Percentiles rank a stretch among this genome's conserved stretches.
phyloP scores from a whole-genome alignment of 2,888 invertebrate species.

The Conistra vaccinii region DNA sequence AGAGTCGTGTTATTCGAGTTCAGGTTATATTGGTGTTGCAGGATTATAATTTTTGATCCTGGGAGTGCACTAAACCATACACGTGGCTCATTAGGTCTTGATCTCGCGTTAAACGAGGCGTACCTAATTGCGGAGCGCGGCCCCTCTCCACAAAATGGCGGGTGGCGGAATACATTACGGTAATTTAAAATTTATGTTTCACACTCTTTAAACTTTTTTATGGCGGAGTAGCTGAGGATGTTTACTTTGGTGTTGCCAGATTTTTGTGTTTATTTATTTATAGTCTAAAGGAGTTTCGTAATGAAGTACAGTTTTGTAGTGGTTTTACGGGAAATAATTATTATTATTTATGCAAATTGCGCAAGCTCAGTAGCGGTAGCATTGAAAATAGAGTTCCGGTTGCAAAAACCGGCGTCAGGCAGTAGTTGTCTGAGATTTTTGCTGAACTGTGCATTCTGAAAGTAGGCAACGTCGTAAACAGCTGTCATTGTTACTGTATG shows the following conservation, averaged over 20 bases:
- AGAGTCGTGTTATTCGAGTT: slow-evolving; percentile 50
- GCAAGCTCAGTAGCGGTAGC: background rate
- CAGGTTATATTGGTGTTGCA: slow-evolving; percentile 70
- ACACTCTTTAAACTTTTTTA: slow-evolving; percentile 78
- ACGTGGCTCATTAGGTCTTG: slow-evolving; percentile 88
- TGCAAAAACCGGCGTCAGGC: too few relatives aligned
- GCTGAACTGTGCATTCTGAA: too few relatives aligned
- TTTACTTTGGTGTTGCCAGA: slow-evolving; percentile 64
- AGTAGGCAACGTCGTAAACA: too few relatives aligned
- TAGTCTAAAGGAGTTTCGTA: slow-evolving; percentile 34
- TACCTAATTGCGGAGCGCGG: slow-evolving; percentile 83
- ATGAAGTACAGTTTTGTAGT: slow-evolving; percentile 38
- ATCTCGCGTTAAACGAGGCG: slow-evolving; percentile 87
- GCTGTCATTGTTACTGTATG: too few relatives aligned
- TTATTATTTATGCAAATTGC: background rate
- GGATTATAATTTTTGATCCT: slow-evolving; percentile 87
- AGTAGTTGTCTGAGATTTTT: too few relatives aligned
- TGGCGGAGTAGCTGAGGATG: slow-evolving; percentile 49
- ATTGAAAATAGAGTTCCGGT: background rate
- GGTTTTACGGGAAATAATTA: slow-evolving; percentile 3
- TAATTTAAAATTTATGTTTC: slow-evolving; percentile 84
- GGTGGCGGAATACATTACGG: slow-evolving; percentile 77
- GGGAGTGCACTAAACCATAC: slow-evolving; percentile 86
- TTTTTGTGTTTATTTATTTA: slow-evolving; percentile 62
- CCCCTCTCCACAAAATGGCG: slow-evolving; percentile 77